Base-by-base conservation (phyloP, 2,113 vertebrate species). In the Balaeniceps rex region DNA sequence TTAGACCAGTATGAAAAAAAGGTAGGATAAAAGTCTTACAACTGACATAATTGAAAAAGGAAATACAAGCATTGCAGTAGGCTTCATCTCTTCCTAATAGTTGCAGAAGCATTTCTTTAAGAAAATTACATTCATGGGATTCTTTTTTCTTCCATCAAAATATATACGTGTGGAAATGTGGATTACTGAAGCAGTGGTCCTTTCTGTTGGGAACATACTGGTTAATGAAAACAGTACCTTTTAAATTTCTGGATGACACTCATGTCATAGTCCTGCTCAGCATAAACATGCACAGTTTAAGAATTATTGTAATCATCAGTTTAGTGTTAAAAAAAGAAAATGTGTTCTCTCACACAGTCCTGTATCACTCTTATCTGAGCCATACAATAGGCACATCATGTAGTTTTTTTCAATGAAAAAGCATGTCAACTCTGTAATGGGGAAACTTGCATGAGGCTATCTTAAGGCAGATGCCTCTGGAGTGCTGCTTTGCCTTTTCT, bases 401-500 rank as follows among this genome's bases (percentile, higher is more conserved):
- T 58, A 29, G 1, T 0, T 61, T 81, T 80, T 68, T 65, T 66
- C n/a, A 85, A 47, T 84, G 77, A 93, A 88, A 83, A 71, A 63
- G 54, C 24, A 76, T 80, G 71, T 64, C 52, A 85, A 6, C 51
- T 54, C n/a, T 88, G 69, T 93, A 82, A 95, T 51, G 79, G 49
- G 47, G 87, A 96, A 94, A 72, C 88, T 71, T 72, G 70, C 52
- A 78, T 83, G 57, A 65, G 15, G 3, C 24, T 70, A 18, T 87
- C 65, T 88, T 57, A 79, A 95, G 69, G 80, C 93, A 95, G 63
- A 90, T 71, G 31, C 65, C 90, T 90, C 76, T 63, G 28, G 69
- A 93, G 74, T 42, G 42, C 28, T 90, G 88, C 77, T 95, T 97
- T 90, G 61, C 57, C 78, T 95, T 82, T 95, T 80, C 77, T 93